These are phyloP conservation scores for Xenopus petersii DNA, from an alignment of 2,797 vertebrate species.

Conservation along the genomic window DNA sequence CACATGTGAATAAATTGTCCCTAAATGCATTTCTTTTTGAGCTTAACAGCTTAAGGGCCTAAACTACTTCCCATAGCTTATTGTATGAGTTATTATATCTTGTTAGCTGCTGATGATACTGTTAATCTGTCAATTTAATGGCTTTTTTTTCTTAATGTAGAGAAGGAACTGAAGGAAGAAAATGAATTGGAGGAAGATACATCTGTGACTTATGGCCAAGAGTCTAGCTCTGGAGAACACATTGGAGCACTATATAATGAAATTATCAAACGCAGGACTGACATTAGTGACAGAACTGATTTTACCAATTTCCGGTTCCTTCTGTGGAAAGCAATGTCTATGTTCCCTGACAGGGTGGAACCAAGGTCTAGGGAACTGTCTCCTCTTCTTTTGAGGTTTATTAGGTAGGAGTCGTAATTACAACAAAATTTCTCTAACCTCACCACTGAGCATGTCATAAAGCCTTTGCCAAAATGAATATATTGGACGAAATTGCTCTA, in stretches of 20 bases:
- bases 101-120: no score
- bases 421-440: no score
- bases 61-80: no score
- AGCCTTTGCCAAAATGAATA: background rate
- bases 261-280: slow-evolving; percentile 63
- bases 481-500: background rate
- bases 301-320: slow-evolving; percentile 89
- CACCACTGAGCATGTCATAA: background rate
- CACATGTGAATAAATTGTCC: no score
- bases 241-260: slow-evolving; percentile 75
- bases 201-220: slow-evolving; percentile 53
- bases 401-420: slow-evolving; percentile 69
- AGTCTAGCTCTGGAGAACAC: slow-evolving; percentile 68
- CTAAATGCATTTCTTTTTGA: no score
- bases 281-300: slow-evolving; percentile 76
- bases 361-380: slow-evolving; percentile 87
- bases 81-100: no score
- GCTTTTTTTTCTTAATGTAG: slow-evolving; percentile 56
- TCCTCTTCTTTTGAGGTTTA: slow-evolving; percentile 87
- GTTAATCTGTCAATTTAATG: no score
- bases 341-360: slow-evolving; percentile 86
- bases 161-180: slow-evolving; percentile 73
- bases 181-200: slow-evolving; percentile 54
- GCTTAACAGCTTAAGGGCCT: no score
- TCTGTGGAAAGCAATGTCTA: slow-evolving; percentile 85